phyloP scores from a whole-genome alignment of 2,113 vertebrate species.

The Barnardius zonarius region DNA sequence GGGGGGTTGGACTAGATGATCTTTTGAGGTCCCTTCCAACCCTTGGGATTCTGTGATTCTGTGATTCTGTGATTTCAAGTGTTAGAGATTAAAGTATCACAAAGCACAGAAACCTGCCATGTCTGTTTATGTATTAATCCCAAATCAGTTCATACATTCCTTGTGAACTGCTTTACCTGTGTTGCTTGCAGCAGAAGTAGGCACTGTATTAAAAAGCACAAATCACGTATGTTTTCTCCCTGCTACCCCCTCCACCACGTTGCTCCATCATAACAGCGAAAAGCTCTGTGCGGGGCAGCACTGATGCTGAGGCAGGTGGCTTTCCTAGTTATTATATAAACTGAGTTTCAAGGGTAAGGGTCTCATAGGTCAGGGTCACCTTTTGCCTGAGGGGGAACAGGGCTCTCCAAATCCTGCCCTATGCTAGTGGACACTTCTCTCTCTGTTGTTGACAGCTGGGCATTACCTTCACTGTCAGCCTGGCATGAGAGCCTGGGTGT shows the following conservation, averaged over 20 bases:
- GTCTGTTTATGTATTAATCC: neutral
- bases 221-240: neutral
- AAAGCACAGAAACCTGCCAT: neutral
- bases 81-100: neutral
- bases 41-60: no score
- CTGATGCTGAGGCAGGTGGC: neutral
- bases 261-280: neutral
- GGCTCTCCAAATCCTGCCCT: accelerated
- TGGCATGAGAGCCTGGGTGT: neutral
- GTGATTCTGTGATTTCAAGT: neutral
- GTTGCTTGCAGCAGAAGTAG: neutral
- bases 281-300: neutral
- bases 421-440: neutral
- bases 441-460: neutral
- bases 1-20: no score
- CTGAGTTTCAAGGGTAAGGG: neutral
- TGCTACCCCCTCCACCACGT: accelerated
- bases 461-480: neutral
- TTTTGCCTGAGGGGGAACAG: neutral
- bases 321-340: neutral
- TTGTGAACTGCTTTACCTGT: neutral
- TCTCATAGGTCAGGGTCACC: neutral
- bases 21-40: no score
- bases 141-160: neutral
- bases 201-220: neutral